phyloP scores from a whole-genome alignment of 37 sponge, comb jelly and placozoan genomes.

The Beroe forskalii region DNA sequence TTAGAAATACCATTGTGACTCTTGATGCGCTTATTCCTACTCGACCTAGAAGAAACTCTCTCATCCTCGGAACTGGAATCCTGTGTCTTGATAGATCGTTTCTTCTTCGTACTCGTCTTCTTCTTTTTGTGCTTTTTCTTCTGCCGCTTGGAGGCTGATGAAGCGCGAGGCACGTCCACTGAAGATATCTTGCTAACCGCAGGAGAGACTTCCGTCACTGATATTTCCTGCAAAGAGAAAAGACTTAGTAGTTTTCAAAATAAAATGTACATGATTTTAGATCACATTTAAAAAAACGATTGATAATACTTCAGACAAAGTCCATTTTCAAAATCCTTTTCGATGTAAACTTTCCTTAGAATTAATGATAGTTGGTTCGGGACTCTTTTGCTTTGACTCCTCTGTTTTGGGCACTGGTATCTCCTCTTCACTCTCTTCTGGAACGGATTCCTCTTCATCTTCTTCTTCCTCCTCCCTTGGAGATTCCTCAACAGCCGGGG shows the following conservation, averaged over 20 bases:
- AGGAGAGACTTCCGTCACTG: constrained; percentile 1
- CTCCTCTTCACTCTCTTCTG: neutral
- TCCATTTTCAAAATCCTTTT: too few relatives aligned
- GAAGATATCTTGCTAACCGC: constrained; percentile 25
- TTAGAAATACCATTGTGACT: neutral
- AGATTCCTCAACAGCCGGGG: neutral
- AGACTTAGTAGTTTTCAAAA: too few relatives aligned
- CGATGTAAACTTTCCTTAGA: too few relatives aligned
- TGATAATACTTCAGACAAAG: too few relatives aligned
- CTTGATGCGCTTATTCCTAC: neutral
- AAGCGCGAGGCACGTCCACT: neutral
- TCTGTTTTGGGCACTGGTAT: neutral
- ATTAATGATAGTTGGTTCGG: neutral
- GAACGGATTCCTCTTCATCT: neutral
- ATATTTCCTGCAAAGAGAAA: neutral
- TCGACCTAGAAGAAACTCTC: neutral
- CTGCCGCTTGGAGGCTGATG: neutral
- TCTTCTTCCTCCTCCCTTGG: neutral
- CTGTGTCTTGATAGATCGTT: neutral
- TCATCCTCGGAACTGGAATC: constrained; percentile 31
- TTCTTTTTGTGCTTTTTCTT: constrained; percentile 50
- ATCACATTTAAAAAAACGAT: too few relatives aligned
- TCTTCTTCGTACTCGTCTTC: neutral
- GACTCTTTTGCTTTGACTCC: neutral
- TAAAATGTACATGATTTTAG: too few relatives aligned